Evolutionary conservation across 2,797 vertebrate genomes (phyloP).

Genomic region (Spea hammondii): DNA sequence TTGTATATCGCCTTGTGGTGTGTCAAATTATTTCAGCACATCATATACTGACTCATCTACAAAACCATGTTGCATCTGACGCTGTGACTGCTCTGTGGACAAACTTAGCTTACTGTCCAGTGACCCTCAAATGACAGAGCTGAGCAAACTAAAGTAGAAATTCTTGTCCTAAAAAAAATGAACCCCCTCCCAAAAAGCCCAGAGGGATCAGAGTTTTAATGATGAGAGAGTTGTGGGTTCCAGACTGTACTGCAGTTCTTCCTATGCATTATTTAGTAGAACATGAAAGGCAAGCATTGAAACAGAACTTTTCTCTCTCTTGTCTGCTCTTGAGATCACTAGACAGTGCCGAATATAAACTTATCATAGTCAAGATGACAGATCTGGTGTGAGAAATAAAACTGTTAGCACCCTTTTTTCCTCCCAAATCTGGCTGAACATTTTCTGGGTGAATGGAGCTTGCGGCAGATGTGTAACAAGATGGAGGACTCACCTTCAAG

Average conservation of each 20-base stretch:
- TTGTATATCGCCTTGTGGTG: conserved; percentile 61
- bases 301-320: neutral
- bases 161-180: conserved; percentile 35
- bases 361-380: neutral
- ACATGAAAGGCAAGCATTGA: neutral
- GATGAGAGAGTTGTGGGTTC: neutral
- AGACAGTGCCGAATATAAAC: neutral
- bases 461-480: too few species aligned
- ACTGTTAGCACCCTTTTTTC: too few species aligned
- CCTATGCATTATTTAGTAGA: neutral
- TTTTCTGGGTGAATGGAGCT: too few species aligned
- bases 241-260: neutral
- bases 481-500: too few species aligned
- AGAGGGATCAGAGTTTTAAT: neutral
- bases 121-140: conserved; percentile 55
- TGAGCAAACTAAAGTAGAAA: conserved; percentile 55
- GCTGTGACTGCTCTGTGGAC: conserved; percentile 55
- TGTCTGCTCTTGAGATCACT: neutral
- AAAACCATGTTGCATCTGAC: conserved; percentile 59
- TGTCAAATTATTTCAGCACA: conserved; percentile 60
- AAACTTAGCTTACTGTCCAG: conserved; percentile 56
- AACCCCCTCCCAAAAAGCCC: neutral
- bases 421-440: too few species aligned
- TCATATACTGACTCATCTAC: conserved; percentile 56
- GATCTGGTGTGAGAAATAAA: neutral